phyloP scores from a whole-genome alignment of 2,888 invertebrate genomes.

The Thecocarcelia acutangulata region DNA sequence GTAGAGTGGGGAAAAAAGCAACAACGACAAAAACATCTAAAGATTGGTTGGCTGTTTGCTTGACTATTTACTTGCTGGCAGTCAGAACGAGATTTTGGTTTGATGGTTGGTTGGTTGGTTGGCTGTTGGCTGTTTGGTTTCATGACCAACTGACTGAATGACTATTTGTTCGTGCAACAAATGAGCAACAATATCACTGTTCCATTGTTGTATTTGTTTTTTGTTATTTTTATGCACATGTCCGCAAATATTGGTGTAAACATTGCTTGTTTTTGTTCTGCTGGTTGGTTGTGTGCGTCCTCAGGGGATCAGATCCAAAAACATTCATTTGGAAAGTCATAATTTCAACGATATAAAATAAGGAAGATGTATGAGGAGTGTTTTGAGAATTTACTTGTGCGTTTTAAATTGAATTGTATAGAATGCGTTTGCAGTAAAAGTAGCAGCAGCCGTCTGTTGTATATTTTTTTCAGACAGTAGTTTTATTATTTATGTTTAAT shows the following conservation, averaged over 20 bases:
- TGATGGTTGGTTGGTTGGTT: conserved; percentile 5
- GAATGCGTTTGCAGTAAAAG: conserved; percentile 24
- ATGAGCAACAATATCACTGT: conserved; percentile 61
- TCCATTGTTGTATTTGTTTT: conserved; percentile 73
- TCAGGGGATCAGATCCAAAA: conserved; percentile 56
- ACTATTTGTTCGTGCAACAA: conserved; percentile 53
- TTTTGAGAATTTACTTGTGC: conserved; percentile 43
- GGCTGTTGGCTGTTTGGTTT: conserved; percentile 14
- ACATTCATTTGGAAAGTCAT: background rate
- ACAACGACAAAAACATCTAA: conserved; percentile 13
- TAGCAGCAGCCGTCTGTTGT: conserved; percentile 34
- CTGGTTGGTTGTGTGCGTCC: conserved; percentile 42
- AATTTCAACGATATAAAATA: background rate
- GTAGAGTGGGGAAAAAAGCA: background rate
- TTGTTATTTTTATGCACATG: conserved; percentile 72
- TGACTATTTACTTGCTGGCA: background rate
- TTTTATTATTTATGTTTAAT: conserved; percentile 69
- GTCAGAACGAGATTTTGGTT: conserved; percentile 10
- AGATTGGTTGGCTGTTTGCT: conserved; percentile 38
- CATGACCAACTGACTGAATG: background rate
- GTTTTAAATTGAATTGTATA: conserved; percentile 48
- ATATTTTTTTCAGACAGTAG: conserved; percentile 32
- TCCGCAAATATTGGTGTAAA: conserved; percentile 70
- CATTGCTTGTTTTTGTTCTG: conserved; percentile 66
- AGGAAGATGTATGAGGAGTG: conserved; percentile 18